A percentile compares a stretch with the other conserved stretches of the same genome.
Evolutionary conservation across 1,140 invertebrate species (phyloP).

Genomic region (Drosophila triauraria): DNA sequence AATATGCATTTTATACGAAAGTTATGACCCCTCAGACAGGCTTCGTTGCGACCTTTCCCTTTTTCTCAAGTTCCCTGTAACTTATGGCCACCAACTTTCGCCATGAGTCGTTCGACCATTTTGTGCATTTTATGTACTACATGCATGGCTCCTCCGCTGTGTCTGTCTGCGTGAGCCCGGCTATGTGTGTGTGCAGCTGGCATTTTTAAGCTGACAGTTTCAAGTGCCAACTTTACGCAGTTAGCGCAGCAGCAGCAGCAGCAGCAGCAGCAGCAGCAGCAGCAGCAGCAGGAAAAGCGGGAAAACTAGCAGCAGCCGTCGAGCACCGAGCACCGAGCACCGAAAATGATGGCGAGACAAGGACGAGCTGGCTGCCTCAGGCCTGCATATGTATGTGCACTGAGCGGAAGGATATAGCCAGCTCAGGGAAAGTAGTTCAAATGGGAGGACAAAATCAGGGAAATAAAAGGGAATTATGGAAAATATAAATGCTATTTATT

Average conservation of each 20-base stretch:
- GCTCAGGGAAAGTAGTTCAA: neutral
- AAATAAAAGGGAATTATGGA: no score
- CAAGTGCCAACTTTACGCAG: conserved; percentile 83
- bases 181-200: conserved; percentile 67
- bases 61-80: conserved; percentile 49
- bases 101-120: conserved; percentile 75
- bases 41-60: conserved; percentile 6
- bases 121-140: conserved; percentile 80
- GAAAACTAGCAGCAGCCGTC: conserved; percentile 35
- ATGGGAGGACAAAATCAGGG: neutral
- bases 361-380: conserved; percentile 39
- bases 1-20: conserved; percentile 77
- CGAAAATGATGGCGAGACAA: conserved; percentile 78
- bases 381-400: conserved; percentile 35
- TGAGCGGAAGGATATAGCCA: conserved; percentile 9
- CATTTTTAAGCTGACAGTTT: conserved; percentile 83
- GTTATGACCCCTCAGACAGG: conserved; percentile 63
- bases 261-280: conserved; percentile 37
- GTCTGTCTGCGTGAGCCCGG: neutral
- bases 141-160: conserved; percentile 46
- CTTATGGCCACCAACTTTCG: conserved; percentile 77
- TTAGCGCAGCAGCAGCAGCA: conserved; percentile 67
- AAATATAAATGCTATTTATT: neutral
- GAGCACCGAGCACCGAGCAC: conserved; percentile 56
- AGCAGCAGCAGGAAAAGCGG: conserved; percentile 19